Base-by-base conservation (phyloP, 2,888 invertebrate genomes). In the Lepidochitona cinerea region DNA sequence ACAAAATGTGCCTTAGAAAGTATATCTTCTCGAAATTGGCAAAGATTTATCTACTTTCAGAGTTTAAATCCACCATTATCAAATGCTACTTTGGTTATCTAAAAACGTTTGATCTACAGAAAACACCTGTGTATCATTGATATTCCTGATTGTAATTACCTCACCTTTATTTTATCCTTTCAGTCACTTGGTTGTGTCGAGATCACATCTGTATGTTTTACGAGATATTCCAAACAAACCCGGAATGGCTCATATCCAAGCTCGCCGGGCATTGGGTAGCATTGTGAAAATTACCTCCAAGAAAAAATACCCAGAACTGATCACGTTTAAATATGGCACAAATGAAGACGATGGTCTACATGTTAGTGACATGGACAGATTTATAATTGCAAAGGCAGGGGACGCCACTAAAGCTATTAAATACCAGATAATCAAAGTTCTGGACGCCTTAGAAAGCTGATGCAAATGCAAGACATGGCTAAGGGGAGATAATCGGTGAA, bases 241-340 rank as follows among this genome's bases (percentile, higher is more conserved):
- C 72, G 96, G 96, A 0, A 93, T 94, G 81, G 97, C 96, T 0
- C 95, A 95, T 89, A 94, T 98, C 0, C 95, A 97, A 86, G 96
- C 96, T 0, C 94, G 96, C 77, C 93, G 98, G 72, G 96, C 96
- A 0, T 92, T 99, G 71, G 95, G 96, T 1, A 95, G 96, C 69
- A 96, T 99, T 84, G 96, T 98, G 9, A 97, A 97, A 92, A 99
- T 99, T 77, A 99, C 99, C 0, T 97, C 98, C 14, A 97, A 97
- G 90, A 97, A 97, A 90, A 94, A 95, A 73, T 95, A 96, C 89
- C 98, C 98, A 0, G 97, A 99, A 91, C 92, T 99, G 84, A 97
- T 99, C 78, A 99, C 99, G 0, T 98, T 99, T 90, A 97, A 97
- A 90, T 98, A 98, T 90, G 97, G 98, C 4, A 84, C 85, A 3